Conservation (phyloP, 53 echinoderm and acorn worm genomes). For the Paracentrotus lividus region DNA sequence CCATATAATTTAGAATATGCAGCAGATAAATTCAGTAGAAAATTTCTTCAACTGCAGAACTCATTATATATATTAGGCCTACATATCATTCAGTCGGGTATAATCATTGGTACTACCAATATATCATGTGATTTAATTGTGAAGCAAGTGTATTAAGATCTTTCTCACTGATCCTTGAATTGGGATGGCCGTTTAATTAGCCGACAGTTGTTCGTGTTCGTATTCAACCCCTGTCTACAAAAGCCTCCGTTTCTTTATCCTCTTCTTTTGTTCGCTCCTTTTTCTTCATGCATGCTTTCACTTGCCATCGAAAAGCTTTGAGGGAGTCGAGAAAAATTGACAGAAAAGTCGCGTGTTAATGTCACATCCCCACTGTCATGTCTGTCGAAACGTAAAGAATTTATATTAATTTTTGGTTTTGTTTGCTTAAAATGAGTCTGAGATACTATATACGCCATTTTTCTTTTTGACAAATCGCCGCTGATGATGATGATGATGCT, state of each 20-base stretch:
- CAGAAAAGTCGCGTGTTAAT: background rate
- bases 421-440: no score
- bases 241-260: constrained; percentile 4
- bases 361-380: background rate
- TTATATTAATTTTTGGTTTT: no score
- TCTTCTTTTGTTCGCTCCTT: constrained; percentile 46
- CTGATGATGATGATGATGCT: no score
- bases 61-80: no score
- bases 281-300: constrained; percentile 54
- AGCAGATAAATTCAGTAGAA: no score
- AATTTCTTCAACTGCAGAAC: no score
- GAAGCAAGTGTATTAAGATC: background rate
- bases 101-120: background rate
- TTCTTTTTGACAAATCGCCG: no score
- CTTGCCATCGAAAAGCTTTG: constrained; percentile 18
- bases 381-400: no score
- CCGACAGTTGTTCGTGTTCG: constrained; percentile 15
- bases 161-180: background rate
- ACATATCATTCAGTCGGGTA: background rate
- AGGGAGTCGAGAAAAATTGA: background rate
- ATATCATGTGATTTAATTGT: background rate
- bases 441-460: no score
- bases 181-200: constrained; percentile 38
- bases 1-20: no score
- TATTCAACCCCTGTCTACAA: constrained; percentile 27